A percentile compares a stretch with the other conserved stretches of the same genome.
These are phyloP conservation scores for Cladopsammia gracilis DNA, from an alignment of 64 coral and sea anemone species.

Conservation along the genomic window DNA sequence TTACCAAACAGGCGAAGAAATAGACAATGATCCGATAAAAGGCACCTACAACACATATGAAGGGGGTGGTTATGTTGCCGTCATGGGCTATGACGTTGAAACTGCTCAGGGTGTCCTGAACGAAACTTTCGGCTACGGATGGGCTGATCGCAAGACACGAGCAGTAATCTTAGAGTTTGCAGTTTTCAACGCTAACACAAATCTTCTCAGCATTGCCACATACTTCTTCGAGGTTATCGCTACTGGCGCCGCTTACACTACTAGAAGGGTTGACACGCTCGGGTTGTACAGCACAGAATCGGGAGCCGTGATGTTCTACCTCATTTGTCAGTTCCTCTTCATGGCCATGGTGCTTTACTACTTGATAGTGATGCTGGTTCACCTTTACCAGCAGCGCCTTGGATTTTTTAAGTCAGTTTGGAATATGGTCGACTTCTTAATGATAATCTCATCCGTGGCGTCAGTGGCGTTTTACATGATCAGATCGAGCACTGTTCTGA, in stretches of 20 bases:
- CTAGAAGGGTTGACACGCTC: slow-evolving; percentile 50
- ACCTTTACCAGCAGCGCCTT: background rate
- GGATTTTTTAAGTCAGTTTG: slow-evolving; percentile 31
- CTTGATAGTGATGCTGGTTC: background rate
- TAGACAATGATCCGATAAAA: slow-evolving; percentile 46
- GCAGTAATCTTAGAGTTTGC: slow-evolving; percentile 70
- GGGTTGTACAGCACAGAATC: slow-evolving; percentile 40
- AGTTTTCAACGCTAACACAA: slow-evolving; percentile 75
- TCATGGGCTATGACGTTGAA: slow-evolving; percentile 60
- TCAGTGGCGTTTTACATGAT: slow-evolving; percentile 45
- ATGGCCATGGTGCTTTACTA: slow-evolving; percentile 34
- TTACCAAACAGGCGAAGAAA: slow-evolving; percentile 52
- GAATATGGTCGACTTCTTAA: slow-evolving; percentile 39
- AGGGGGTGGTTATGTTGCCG: slow-evolving; percentile 73
- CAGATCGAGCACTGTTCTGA: slow-evolving; percentile 7
- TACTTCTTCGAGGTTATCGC: slow-evolving; percentile 49
- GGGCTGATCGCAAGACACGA: slow-evolving; percentile 69
- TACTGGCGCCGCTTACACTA: slow-evolving; percentile 43
- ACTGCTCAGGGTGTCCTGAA: slow-evolving; percentile 36
- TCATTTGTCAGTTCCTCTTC: slow-evolving; percentile 52
- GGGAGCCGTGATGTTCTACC: slow-evolving; percentile 10
- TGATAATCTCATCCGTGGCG: background rate
- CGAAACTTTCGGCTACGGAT: slow-evolving; percentile 43
- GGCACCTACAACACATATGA: slow-evolving; percentile 7
- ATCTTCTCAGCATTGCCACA: slow-evolving; percentile 62